These are phyloP conservation scores for Stenotaenia linearis DNA, from an alignment of 2,888 invertebrate genomes.

Conservation along the genomic window DNA sequence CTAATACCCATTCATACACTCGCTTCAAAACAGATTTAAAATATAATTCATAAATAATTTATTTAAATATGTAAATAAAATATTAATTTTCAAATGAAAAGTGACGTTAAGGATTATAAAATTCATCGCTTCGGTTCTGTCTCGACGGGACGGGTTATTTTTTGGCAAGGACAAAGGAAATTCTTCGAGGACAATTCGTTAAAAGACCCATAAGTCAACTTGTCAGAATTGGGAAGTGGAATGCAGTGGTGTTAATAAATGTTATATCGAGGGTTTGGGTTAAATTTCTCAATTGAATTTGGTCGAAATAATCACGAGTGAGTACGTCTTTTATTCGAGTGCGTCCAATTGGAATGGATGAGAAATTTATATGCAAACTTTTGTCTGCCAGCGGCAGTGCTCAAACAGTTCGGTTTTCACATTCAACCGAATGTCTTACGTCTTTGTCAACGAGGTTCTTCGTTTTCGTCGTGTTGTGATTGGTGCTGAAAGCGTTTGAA, in stretches of 20 bases:
- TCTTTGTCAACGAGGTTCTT: background rate
- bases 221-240: background rate
- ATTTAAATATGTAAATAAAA: too few species aligned
- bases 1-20: too few species aligned
- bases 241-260: background rate
- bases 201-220: background rate
- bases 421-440: background rate
- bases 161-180: constrained; percentile 24
- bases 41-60: too few species aligned
- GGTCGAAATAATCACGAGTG: background rate
- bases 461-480: background rate
- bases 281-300: background rate
- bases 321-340: background rate
- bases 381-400: background rate
- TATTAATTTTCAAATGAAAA: too few species aligned
- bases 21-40: too few species aligned
- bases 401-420: background rate
- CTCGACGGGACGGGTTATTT: background rate
- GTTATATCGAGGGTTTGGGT: background rate
- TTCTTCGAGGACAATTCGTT: constrained; percentile 2
- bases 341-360: background rate
- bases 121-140: background rate
- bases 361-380: background rate
- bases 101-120: background rate
- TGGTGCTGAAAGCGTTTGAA: background rate